Conservation (phyloP, 2,797 vertebrate species). For the Helarctos malayanus region DNA sequence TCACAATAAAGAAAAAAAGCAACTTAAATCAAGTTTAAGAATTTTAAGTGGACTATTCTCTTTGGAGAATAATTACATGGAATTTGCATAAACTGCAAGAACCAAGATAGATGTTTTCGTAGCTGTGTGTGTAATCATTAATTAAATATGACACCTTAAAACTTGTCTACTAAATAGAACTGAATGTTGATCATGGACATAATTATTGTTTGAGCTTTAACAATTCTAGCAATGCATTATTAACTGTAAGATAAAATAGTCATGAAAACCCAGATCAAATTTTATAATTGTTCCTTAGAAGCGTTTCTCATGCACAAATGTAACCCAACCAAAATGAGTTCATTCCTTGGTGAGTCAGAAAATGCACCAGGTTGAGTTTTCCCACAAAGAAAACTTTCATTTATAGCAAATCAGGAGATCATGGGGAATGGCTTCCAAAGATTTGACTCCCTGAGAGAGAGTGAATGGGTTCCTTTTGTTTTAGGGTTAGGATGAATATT, state of each 20-base stretch:
- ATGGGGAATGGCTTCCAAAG: background rate
- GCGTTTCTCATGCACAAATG: background rate
- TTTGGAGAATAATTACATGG: constrained; percentile 68
- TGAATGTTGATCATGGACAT: constrained; percentile 66
- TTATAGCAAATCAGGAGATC: background rate
- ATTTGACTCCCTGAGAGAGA: background rate
- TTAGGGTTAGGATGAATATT: background rate
- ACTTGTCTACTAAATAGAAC: constrained; percentile 63
- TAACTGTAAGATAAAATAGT: constrained; percentile 62
- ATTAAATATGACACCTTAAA: constrained; percentile 71
- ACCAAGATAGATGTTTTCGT: constrained; percentile 67
- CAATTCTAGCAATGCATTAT: constrained; percentile 55
- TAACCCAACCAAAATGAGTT: background rate
- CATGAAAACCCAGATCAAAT: constrained; percentile 15
- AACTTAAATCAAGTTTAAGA: constrained; percentile 55
- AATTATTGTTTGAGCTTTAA: constrained; percentile 54
- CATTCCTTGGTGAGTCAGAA: background rate
- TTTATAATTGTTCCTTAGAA: constrained; percentile 36
- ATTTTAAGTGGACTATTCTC: constrained; percentile 55
- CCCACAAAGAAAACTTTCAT: background rate
- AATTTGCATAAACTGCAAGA: constrained; percentile 69
- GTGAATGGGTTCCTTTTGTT: background rate
- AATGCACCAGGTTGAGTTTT: background rate
- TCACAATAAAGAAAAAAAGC: constrained; percentile 36
- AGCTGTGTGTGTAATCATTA: constrained; percentile 56